phyloP scores from a whole-genome alignment of 2,888 invertebrate genomes.

The Thera britannica region DNA sequence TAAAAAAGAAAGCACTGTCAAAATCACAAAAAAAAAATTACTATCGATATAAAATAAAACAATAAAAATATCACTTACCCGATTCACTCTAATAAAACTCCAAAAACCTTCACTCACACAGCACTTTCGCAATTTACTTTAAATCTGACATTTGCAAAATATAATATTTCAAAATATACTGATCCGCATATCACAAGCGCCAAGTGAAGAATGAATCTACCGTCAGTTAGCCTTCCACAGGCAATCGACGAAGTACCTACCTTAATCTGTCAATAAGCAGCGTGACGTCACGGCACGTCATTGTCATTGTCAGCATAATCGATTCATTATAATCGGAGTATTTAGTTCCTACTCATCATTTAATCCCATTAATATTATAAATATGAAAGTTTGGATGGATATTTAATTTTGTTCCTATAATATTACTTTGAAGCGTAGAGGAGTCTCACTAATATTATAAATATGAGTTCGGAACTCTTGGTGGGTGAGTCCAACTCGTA shows the following conservation, averaged over 20 bases:
- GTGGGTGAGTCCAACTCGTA: too few species aligned
- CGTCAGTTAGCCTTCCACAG: not conserved
- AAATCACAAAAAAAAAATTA: not conserved
- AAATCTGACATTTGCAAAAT: conserved; percentile 9
- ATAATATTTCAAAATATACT: not conserved
- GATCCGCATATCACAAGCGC: not conserved
- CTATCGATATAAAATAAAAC: not conserved
- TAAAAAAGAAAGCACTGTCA: not conserved
- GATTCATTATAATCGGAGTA: too few species aligned
- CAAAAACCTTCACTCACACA: conserved; percentile 6
- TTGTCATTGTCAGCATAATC: not conserved
- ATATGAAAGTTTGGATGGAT: too few species aligned
- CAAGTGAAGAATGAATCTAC: not conserved
- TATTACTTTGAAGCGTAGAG: too few species aligned
- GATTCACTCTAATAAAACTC: conserved; percentile 4
- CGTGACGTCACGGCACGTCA: not conserved
- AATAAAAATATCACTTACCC: conserved; percentile 4
- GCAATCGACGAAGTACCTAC: not conserved
- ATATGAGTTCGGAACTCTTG: too few species aligned
- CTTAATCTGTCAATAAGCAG: not conserved
- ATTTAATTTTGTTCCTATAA: too few species aligned
- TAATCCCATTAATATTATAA: too few species aligned
- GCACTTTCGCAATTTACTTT: conserved; percentile 4
- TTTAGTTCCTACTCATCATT: too few species aligned
- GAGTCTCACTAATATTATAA: too few species aligned